Evolutionary conservation across 2,888 invertebrate genomes (phyloP), one percentile per base, ranked within the genome.

Genomic region (Agrochola lota): DNA sequence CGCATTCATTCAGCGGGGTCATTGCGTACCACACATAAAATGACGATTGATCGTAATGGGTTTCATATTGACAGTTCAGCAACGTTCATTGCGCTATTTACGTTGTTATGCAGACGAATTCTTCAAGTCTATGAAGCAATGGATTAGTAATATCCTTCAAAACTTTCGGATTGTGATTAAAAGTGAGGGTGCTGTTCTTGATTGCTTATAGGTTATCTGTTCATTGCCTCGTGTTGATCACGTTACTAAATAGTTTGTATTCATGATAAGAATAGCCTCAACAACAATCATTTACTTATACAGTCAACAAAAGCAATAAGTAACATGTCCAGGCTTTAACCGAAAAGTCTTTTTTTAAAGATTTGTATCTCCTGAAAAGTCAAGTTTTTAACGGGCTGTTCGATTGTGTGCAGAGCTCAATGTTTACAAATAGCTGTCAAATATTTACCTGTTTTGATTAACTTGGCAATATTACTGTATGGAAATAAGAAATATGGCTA

Each of bases 221-320:
- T 57, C 12, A 71, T 63, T 57, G 62, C 23, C 20, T 52, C 52
- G 23, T 55, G 43, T 76, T 77, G 52, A 62, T 62, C 20, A 62
- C 60, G 11, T 77, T 77, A 55, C 30, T 55, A 15, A 70, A 77
- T 43, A 46, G 55, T 71, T 55, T 63, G 20, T 77, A 30, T 63
- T 64, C 40, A 49, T 49, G 78, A 71, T 71, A 77, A 64, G 71
- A 57, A 49, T 71, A 71, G 15, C 63, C 4, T 62, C 12, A 55
- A 71, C n/a, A 30, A n/a, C 30, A 71, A 57, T 59, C 0, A 57
- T 57, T 57, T 55, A 23, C 2, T 57, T 77, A 35, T 77, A 77
- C 23, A 46, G 46, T 35, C 23, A 57, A 57, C 62, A 78, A 77
- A 63, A 63, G 17, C 9, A 49, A 40, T 40, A 70, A 43, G 20